Percentiles rank a stretch among this genome's conserved stretches.
Conservation (phyloP, 2,888 invertebrate species). For the Gari tellinella region DNA sequence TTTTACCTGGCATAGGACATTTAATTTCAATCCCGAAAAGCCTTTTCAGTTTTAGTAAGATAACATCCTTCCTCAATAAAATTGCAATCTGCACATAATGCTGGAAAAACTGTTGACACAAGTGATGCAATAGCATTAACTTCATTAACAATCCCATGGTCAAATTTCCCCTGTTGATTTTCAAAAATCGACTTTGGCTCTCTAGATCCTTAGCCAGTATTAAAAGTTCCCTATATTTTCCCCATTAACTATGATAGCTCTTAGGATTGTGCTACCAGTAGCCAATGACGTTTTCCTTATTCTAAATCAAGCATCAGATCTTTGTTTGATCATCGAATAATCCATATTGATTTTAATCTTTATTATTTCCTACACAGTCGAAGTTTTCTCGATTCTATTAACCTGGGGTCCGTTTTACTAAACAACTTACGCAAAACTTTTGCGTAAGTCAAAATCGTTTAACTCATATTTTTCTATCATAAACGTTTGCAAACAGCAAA, state of each 20-base stretch:
- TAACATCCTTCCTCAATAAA: conserved; percentile 43
- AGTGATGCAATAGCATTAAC: conserved; percentile 37
- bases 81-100: conserved; percentile 2
- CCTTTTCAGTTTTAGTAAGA: too few species aligned
- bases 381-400: conserved; percentile 20
- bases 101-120: conserved; percentile 25
- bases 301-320: conserved; percentile 15
- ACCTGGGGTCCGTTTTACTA: too few species aligned
- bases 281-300: conserved; percentile 8
- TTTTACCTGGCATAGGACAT: conserved; percentile 39
- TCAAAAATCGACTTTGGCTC: too few species aligned
- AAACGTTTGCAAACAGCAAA: too few species aligned
- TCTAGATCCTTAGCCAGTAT: too few species aligned
- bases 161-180: too few species aligned
- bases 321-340: too few species aligned
- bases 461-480: too few species aligned
- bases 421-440: too few species aligned
- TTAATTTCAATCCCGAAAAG: conserved; percentile 49
- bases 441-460: too few species aligned
- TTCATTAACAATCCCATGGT: conserved; percentile 30
- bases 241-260: conserved; percentile 28
- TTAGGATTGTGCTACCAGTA: conserved; percentile 29
- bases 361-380: conserved; percentile 12
- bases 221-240: conserved; percentile 21
- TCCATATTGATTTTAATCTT: not conserved